Evolutionary conservation across 2,888 invertebrate genomes (phyloP).

Genomic region (Cheilosia vulpina): DNA sequence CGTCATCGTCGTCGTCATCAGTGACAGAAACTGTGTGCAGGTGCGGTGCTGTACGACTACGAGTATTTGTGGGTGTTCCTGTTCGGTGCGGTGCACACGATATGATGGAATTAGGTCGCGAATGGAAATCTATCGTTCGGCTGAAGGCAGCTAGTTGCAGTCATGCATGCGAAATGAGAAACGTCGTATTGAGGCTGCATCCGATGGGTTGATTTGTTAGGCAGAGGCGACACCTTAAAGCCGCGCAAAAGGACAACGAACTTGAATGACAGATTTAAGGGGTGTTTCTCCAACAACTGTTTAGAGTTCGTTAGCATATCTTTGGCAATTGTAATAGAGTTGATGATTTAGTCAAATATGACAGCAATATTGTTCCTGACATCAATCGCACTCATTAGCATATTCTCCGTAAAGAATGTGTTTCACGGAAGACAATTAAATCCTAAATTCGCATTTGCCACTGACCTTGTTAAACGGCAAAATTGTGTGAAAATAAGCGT

Average conservation of each 20-base stretch:
- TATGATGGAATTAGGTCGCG: constrained; percentile 48
- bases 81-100: constrained; percentile 14
- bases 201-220: constrained; percentile 14
- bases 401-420: constrained; percentile 6
- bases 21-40: constrained; percentile 4
- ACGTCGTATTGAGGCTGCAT: constrained; percentile 19
- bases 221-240: neutral
- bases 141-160: constrained; percentile 46
- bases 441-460: constrained; percentile 10
- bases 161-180: constrained; percentile 57
- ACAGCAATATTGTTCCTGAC: too few species aligned
- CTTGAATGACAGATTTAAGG: neutral
- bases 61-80: neutral
- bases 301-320: too few species aligned
- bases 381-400: too few species aligned
- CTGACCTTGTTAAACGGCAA: constrained; percentile 15
- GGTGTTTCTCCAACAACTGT: too few species aligned
- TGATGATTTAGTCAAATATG: too few species aligned
- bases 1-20: constrained; percentile 44
- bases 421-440: constrained; percentile 14
- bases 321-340: too few species aligned
- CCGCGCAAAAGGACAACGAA: too few species aligned
- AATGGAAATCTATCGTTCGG: constrained; percentile 54
- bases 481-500: constrained; percentile 50
- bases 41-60: neutral